Percentiles rank a stretch among this genome's conserved stretches.
Evolutionary conservation across 2,113 vertebrate genomes (phyloP).

Genomic region (Pedionomus torquatus): DNA sequence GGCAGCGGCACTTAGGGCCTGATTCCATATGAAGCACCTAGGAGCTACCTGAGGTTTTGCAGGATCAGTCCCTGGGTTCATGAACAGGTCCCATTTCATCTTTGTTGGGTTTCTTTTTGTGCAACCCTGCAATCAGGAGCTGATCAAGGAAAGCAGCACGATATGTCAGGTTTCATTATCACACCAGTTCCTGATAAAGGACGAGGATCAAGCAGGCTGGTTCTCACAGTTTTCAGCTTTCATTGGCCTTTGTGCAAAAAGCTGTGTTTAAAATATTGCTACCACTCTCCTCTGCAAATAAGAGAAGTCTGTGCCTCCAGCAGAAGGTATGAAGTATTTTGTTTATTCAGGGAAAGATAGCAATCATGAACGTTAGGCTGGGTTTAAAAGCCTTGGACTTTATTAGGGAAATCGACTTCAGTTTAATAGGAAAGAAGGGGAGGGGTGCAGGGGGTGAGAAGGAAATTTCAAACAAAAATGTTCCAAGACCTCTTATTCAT

Average conservation of each 20-base stretch:
- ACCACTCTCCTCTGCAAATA: neutral
- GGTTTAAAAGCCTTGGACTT: constrained; percentile 36
- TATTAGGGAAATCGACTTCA: constrained; percentile 39
- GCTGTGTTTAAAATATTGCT: neutral
- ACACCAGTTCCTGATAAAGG: neutral
- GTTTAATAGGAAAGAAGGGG: constrained; percentile 34
- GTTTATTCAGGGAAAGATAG: constrained; percentile 49
- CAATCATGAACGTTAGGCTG: neutral
- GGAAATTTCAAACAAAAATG: constrained; percentile 45
- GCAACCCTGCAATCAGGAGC: neutral
- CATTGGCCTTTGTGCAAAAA: neutral
- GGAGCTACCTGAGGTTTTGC: neutral
- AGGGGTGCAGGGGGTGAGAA: neutral
- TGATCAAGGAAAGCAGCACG: neutral
- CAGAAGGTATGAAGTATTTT: constrained; percentile 9
- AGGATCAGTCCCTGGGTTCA: neutral
- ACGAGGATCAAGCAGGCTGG: neutral
- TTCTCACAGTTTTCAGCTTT: constrained; percentile 42
- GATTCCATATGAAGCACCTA: neutral
- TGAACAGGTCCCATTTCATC: neutral
- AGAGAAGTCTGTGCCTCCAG: neutral
- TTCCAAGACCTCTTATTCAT: constrained; percentile 28
- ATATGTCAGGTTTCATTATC: constrained; percentile 23
- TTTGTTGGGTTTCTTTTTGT: constrained; percentile 12
- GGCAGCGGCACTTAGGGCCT: neutral